phyloP scores from a whole-genome alignment of 2,888 invertebrate species.

The Cartodere bifasciata region DNA sequence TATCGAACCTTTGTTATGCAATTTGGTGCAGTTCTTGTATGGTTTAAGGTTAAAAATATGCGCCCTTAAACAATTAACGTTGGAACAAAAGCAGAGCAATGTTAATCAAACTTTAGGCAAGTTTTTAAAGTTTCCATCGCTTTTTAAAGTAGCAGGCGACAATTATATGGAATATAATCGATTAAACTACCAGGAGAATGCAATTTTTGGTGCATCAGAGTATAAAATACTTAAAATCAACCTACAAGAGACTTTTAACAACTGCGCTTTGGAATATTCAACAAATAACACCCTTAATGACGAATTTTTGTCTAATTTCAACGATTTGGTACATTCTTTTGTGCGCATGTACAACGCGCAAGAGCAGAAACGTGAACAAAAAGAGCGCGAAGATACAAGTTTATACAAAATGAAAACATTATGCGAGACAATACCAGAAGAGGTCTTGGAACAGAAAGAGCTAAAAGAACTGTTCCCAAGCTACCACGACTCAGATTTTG shows the following conservation, averaged over 20 bases:
- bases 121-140: slow-evolving; percentile 41
- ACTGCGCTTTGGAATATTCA: slow-evolving; percentile 41
- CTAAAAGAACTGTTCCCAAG: slow-evolving; percentile 59
- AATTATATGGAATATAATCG: slow-evolving; percentile 36
- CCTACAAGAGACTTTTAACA: slow-evolving; percentile 54
- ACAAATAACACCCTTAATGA: slow-evolving; percentile 17
- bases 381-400: slow-evolving; percentile 62
- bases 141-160: slow-evolving; percentile 28
- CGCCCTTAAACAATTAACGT: too few relatives aligned
- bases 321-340: slow-evolving; percentile 45
- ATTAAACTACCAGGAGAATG: slow-evolving; percentile 24
- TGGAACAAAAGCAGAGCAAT: too few relatives aligned
- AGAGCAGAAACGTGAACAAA: slow-evolving; percentile 51
- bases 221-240: slow-evolving; percentile 54
- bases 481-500: slow-evolving; percentile 53
- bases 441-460: slow-evolving; percentile 50
- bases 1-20: slow-evolving; percentile 55
- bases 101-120: slow-evolving; percentile 32
- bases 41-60: slow-evolving; percentile 47
- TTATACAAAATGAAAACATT: slow-evolving; percentile 60
- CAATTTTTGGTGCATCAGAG: too few relatives aligned
- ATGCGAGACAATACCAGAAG: slow-evolving; percentile 55
- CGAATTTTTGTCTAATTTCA: slow-evolving; percentile 32
- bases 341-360: slow-evolving; percentile 66
- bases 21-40: slow-evolving; percentile 52